These are phyloP conservation scores for Neomorphus geoffroyi DNA, from an alignment of 2,797 vertebrate genomes.

Conservation along the genomic window DNA sequence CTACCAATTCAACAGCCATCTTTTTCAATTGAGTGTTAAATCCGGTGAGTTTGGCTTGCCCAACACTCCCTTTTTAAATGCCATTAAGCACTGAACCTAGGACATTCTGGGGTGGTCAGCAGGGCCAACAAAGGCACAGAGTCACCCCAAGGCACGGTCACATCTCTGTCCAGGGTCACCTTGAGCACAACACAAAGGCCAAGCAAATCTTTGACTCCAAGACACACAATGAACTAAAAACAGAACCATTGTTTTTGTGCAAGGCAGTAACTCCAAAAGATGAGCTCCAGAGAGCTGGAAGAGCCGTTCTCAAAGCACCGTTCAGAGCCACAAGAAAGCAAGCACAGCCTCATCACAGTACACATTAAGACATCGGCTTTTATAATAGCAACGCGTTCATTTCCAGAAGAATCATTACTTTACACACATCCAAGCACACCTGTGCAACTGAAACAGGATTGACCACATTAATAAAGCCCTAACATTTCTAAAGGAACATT, in stretches of 20 bases:
- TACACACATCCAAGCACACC: background rate
- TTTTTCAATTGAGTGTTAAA: background rate
- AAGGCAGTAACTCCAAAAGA: background rate
- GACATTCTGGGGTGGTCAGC: background rate
- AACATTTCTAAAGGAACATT: background rate
- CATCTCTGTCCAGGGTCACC: background rate
- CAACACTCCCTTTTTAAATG: background rate
- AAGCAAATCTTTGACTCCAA: too few relatives aligned
- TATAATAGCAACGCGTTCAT: background rate
- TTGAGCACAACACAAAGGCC: background rate
- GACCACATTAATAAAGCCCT: background rate
- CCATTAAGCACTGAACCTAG: background rate
- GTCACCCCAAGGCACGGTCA: background rate
- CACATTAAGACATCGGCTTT: background rate
- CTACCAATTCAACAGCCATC: background rate
- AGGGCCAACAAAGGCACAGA: fast-evolving
- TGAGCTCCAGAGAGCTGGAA: background rate
- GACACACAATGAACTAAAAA: background rate
- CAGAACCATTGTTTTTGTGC: fast-evolving
- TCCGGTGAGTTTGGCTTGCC: background rate
- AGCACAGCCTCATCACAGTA: too few relatives aligned
- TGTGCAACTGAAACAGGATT: background rate
- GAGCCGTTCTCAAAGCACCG: background rate
- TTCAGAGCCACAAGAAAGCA: background rate
- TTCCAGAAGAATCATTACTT: background rate